phyloP scores from a whole-genome alignment of 2,888 invertebrate genomes.

The Ectemnius lituratus region DNA sequence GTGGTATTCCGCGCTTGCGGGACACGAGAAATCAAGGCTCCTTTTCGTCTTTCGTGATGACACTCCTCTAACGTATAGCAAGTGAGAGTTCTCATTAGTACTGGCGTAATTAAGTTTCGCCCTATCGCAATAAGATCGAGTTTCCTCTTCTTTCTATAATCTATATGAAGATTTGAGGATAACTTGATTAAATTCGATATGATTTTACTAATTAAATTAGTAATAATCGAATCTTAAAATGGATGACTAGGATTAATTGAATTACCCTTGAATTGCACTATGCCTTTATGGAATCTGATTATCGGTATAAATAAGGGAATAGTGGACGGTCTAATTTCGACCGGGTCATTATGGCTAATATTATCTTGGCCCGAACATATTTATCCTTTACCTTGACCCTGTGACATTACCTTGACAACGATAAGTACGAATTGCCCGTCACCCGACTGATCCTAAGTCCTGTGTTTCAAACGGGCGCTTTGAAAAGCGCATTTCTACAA shows the following conservation, averaged over 20 bases:
- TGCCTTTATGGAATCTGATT: background rate
- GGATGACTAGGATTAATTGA: too few species aligned
- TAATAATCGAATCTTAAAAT: conserved; percentile 7
- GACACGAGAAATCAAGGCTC: conserved; percentile 23
- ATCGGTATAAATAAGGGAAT: background rate
- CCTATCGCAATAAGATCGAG: too few species aligned
- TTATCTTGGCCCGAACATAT: conserved; percentile 30
- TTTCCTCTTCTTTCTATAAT: too few species aligned
- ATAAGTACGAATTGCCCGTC: conserved; percentile 49
- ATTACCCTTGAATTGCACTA: too few species aligned
- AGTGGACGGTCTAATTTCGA: background rate
- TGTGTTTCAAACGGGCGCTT: conserved; percentile 42
- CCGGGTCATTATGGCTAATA: background rate
- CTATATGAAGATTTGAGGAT: too few species aligned
- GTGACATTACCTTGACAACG: conserved; percentile 46
- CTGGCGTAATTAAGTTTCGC: conserved; percentile 28
- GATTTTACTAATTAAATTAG: too few species aligned
- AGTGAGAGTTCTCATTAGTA: conserved; percentile 45
- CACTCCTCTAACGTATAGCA: conserved; percentile 22
- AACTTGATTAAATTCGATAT: too few species aligned
- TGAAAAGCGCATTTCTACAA: conserved; percentile 58
- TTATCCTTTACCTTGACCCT: conserved; percentile 49
- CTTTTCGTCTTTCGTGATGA: background rate
- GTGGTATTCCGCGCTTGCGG: background rate
- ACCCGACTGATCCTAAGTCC: conserved; percentile 51